A percentile compares a stretch with the other conserved stretches of the same genome.
These are phyloP conservation scores for Sander vitreus DNA, from an alignment of 2,113 vertebrate species.

Conservation along the genomic window DNA sequence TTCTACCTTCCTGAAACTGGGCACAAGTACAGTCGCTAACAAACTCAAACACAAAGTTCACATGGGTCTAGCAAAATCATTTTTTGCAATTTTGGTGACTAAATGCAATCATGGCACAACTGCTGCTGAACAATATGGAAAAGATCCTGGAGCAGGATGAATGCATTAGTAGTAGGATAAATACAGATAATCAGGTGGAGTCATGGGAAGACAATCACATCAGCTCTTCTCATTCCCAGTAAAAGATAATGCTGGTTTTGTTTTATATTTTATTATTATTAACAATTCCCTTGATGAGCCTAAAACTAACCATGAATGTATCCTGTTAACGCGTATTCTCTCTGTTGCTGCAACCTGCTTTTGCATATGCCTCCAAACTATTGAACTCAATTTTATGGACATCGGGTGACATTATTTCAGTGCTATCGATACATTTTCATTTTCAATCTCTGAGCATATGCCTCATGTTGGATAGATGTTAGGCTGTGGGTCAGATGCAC, in stretches of 20 bases:
- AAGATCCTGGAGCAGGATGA: not conserved
- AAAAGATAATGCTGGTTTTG: not conserved
- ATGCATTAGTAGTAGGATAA: not conserved
- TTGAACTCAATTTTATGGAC: not conserved
- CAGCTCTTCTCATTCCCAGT: not conserved
- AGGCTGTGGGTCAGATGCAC: not conserved
- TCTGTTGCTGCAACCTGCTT: not conserved
- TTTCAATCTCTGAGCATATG: not conserved
- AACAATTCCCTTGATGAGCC: not conserved
- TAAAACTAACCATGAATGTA: not conserved
- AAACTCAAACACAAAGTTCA: constrained; percentile 9
- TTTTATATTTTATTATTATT: not conserved
- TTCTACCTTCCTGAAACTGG: constrained; percentile 14
- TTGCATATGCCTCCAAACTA: not conserved
- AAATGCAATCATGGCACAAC: not conserved
- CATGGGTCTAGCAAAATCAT: not conserved
- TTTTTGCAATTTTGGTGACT: constrained; percentile 14
- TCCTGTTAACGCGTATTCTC: not conserved
- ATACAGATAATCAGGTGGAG: constrained; percentile 1
- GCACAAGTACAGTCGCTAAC: not conserved
- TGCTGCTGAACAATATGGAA: not conserved
- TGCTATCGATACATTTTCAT: not conserved
- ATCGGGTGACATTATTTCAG: not conserved
- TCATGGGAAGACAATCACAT: not conserved
- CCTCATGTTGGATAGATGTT: constrained; percentile 5